A percentile compares a stretch with the other conserved stretches of the same genome.
Evolutionary conservation across 2,113 vertebrate species (phyloP).

Genomic region (Pogonocichla stellata): DNA sequence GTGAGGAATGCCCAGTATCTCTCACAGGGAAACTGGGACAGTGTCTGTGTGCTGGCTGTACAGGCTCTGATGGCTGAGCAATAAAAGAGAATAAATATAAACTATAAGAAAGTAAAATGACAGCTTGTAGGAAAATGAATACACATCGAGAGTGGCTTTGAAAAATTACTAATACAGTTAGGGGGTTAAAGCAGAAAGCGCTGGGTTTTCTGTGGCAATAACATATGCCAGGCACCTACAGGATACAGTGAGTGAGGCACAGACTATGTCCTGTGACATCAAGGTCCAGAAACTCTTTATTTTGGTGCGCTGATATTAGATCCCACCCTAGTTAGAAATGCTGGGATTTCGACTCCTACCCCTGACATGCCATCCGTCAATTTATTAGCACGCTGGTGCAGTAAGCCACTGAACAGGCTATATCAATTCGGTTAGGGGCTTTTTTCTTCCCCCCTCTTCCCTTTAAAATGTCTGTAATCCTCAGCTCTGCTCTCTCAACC

Average conservation of each 20-base stretch:
- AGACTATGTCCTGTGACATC: slow-evolving; percentile 70
- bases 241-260: slow-evolving; percentile 51
- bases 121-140: slow-evolving; percentile 40
- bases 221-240: slow-evolving; percentile 58
- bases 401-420: slow-evolving; percentile 78
- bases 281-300: slow-evolving; percentile 74
- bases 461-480: slow-evolving; percentile 85
- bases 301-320: slow-evolving; percentile 73
- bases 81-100: slow-evolving; percentile 5
- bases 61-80: neutral
- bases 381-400: slow-evolving; percentile 81
- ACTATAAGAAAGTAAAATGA: slow-evolving; percentile 43
- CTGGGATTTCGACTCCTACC: slow-evolving; percentile 74
- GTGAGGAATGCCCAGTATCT: slow-evolving; percentile 31
- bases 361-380: slow-evolving; percentile 83
- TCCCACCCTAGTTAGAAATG: slow-evolving; percentile 74
- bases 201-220: slow-evolving; percentile 62
- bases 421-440: slow-evolving; percentile 72
- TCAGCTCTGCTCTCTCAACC: slow-evolving; percentile 83
- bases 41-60: slow-evolving; percentile 6
- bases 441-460: neutral
- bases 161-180: slow-evolving; percentile 65
- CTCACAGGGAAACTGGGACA: slow-evolving; percentile 41
- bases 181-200: slow-evolving; percentile 47
- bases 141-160: slow-evolving; percentile 12